Conservation (phyloP, 2,888 invertebrate species). For the Acanthopleura granulata region DNA sequence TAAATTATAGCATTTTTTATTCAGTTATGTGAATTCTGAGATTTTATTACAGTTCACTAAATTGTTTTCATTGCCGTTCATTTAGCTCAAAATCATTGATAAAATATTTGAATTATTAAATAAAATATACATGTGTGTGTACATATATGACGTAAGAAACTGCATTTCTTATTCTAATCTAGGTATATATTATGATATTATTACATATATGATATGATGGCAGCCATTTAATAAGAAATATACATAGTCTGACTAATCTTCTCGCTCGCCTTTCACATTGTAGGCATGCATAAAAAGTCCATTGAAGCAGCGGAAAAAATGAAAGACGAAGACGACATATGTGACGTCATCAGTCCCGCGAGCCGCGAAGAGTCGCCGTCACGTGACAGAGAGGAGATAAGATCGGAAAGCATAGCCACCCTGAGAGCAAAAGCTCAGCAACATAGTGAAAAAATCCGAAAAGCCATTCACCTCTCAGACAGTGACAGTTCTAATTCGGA, state of each 20-base stretch:
- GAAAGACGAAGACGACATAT: slow-evolving; percentile 21
- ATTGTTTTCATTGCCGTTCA: too few relatives aligned
- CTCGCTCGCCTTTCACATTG: neutral
- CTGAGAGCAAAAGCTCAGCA: slow-evolving; percentile 93
- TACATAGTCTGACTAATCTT: neutral
- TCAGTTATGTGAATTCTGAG: too few relatives aligned
- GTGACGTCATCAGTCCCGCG: neutral
- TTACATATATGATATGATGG: too few relatives aligned
- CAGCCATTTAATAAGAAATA: neutral
- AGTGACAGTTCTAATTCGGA: slow-evolving; percentile 1
- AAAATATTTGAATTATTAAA: too few relatives aligned
- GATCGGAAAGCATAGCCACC: slow-evolving; percentile 92
- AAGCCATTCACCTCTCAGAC: slow-evolving; percentile 14
- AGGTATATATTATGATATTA: too few relatives aligned
- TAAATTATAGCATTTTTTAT: too few relatives aligned
- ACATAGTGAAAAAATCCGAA: slow-evolving; percentile 73
- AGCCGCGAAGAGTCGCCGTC: neutral
- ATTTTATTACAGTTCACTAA: too few relatives aligned
- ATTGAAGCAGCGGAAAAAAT: slow-evolving; percentile 25
- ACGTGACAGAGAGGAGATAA: slow-evolving; percentile 70
- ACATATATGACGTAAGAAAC: too few relatives aligned
- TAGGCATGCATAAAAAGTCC: slow-evolving; percentile 28
- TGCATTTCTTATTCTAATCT: too few relatives aligned
- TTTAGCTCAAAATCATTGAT: too few relatives aligned
- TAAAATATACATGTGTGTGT: too few relatives aligned